Evolutionary conservation across 2,113 vertebrate genomes (phyloP).

Genomic region (Aythya baeri): DNA sequence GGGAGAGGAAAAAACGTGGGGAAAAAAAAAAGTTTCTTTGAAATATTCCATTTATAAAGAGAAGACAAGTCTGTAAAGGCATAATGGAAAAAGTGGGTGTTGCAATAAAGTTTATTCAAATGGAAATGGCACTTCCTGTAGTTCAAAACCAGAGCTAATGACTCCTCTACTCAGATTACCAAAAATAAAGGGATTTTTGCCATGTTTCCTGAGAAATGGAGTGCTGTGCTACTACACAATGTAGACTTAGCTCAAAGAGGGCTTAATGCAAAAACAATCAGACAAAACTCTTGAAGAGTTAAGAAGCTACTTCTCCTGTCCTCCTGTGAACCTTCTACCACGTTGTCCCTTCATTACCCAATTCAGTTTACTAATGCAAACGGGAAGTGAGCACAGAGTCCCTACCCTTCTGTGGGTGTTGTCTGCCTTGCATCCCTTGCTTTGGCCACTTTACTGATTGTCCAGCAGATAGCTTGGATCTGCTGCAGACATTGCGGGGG

Average conservation of each 20-base stretch:
- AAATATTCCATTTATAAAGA: background rate
- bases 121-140: slow-evolving; percentile 20
- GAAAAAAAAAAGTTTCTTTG: background rate
- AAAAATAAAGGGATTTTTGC: background rate
- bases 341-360: background rate
- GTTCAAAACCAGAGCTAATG: slow-evolving; percentile 1
- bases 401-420: fast-evolving
- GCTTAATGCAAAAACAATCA: background rate
- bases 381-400: too few relatives aligned
- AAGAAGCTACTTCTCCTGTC: background rate
- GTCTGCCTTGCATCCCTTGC: background rate
- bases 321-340: background rate
- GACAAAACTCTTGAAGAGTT: background rate
- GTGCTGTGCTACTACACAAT: background rate
- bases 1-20: background rate
- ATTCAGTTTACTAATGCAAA: background rate
- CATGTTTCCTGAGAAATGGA: background rate
- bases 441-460: fast-evolving
- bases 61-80: background rate
- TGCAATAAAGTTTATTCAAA: slow-evolving; percentile 19
- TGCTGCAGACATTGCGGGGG: fast-evolving
- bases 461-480: background rate
- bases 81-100: background rate
- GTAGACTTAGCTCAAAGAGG: background rate
- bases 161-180: background rate